phyloP scores from a whole-genome alignment of 2,888 invertebrate genomes.

The Heliconius ismenius region DNA sequence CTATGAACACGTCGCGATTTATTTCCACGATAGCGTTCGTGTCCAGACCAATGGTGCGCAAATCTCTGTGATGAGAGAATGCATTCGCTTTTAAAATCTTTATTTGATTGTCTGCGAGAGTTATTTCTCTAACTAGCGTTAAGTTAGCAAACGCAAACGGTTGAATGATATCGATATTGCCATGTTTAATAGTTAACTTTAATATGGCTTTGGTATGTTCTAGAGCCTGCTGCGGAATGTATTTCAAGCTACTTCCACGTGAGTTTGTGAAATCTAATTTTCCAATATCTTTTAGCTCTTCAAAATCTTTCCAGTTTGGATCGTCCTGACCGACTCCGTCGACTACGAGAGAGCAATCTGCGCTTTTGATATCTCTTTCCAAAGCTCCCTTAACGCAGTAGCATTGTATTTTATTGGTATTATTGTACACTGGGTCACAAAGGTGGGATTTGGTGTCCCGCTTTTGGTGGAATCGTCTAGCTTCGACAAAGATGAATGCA shows the following conservation, averaged over 20 bases:
- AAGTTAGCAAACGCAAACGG: constrained; percentile 88
- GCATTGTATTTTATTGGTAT: constrained; percentile 65
- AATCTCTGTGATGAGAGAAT: constrained; percentile 85
- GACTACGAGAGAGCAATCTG: constrained; percentile 86
- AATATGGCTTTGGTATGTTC: constrained; percentile 80
- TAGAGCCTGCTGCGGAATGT: constrained; percentile 85
- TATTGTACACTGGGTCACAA: constrained; percentile 63
- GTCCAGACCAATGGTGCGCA: constrained; percentile 85
- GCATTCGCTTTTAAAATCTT: constrained; percentile 83
- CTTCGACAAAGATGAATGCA: constrained; percentile 57
- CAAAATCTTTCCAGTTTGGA: constrained; percentile 85
- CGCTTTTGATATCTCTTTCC: constrained; percentile 77
- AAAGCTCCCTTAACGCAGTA: constrained; percentile 58
- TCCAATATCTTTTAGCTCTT: constrained; percentile 82
- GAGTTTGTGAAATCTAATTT: constrained; percentile 86
- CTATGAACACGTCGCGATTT: constrained; percentile 87
- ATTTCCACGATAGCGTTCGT: constrained; percentile 88
- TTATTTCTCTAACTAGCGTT: constrained; percentile 84
- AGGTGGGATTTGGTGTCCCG: constrained; percentile 56
- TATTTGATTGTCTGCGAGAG: constrained; percentile 85
- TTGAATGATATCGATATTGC: constrained; percentile 84
- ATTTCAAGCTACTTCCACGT: constrained; percentile 83
- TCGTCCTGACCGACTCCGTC: constrained; percentile 82
- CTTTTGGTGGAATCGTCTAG: constrained; percentile 58
- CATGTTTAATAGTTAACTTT: constrained; percentile 85